Percentiles rank a stretch among this genome's conserved stretches.
These are phyloP conservation scores for Polyodon spathula DNA, from an alignment of 2,113 vertebrate genomes.

Conservation along the genomic window DNA sequence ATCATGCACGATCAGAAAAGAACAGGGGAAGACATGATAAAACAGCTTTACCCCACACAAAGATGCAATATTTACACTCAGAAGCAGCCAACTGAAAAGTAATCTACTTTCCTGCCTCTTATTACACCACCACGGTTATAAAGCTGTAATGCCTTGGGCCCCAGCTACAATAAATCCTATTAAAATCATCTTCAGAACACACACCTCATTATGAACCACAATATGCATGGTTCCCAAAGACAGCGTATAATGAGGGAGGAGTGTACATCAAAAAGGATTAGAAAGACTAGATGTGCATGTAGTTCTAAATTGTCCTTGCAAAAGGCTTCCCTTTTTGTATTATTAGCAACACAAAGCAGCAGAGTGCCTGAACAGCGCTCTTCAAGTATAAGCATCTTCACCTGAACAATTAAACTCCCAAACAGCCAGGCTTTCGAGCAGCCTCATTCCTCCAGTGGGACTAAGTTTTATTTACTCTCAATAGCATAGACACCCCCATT, in stretches of 20 bases:
- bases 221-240: not conserved
- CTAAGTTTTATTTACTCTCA: no score
- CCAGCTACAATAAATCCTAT: conserved; percentile 8
- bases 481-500: no score
- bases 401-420: no score
- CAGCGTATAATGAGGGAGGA: conserved; percentile 5
- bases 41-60: no score
- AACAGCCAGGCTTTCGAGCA: no score
- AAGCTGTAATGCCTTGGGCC: not conserved
- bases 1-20: no score
- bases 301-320: not conserved
- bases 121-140: not conserved
- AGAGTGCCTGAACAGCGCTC: no score
- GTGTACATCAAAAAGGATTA: conserved; percentile 5
- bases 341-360: not conserved
- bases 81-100: no score
- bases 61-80: no score
- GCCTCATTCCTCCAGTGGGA: no score
- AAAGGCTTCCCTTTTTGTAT: not conserved
- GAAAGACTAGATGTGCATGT: not conserved
- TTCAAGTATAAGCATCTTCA: no score
- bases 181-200: not conserved
- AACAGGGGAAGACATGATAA: no score
- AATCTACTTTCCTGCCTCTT: not conserved
- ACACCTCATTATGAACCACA: not conserved